Evolutionary conservation across 2,797 vertebrate species (phyloP), one percentile per base, ranked within the genome.

Genomic region (Nyctibius grandis): DNA sequence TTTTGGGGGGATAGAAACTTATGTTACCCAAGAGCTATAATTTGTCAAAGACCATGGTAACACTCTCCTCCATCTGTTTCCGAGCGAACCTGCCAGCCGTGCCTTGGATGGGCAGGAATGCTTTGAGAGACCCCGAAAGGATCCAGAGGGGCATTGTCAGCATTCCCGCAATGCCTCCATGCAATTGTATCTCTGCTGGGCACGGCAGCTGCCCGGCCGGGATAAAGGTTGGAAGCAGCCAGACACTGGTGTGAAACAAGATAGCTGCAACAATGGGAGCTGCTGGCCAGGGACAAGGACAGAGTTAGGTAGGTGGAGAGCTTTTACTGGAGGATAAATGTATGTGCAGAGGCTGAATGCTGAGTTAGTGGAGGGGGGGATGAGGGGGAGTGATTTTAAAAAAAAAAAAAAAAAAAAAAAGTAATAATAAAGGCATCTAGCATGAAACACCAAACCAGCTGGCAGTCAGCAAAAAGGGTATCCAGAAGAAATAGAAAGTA

Each of bases 261-360:
- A 96, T 73, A 85, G 4, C 73, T 51, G 75, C 47, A 33, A 92
- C 95, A 89, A 94, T 72, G 85, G 93, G 95, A 89, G 86, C 81
- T 79, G 84, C 72, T 5, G 33, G 78, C 69, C 76, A 44, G 73
- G 51, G 64, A 8, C 17, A 4, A 79, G 77, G 74, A 42, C 79
- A 36, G 64, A 59, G 88, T 12, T 65, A 28, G 29, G 63, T 15
- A 40, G 36, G 9, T 6, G 50, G 47, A 54, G 59, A 48, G 38
- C 1, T 82, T 68, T 76, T 26, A 56, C 57, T 79, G 80, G 31
- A 91, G 56, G 74, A 70, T 16, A 72, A 85, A 59, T 9, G 64
- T 33, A 74, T 85, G 60, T 2, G 45, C 8, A 5, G 26, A 50
- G 47, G 45, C 22, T 70, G 60, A 51, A 56, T 38, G 73, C 28